These are phyloP conservation scores for Harpegnathos saltator DNA, from an alignment of 1,140 invertebrate genomes.

Conservation along the genomic window DNA sequence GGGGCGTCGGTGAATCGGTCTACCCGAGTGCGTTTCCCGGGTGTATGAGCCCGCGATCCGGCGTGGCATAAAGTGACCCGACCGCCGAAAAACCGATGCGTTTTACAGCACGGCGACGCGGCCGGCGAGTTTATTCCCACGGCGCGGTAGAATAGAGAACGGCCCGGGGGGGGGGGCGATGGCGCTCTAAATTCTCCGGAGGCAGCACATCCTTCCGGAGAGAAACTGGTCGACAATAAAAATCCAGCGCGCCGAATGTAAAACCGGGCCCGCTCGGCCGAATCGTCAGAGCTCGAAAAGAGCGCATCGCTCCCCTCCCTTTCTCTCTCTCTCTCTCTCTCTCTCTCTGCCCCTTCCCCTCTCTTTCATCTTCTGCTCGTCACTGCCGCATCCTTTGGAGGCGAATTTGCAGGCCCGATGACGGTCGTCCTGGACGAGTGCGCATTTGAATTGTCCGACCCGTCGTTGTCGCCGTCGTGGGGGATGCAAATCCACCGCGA, in stretches of 20 bases:
- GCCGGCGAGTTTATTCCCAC: constrained; percentile 44
- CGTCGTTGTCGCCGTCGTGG: not conserved
- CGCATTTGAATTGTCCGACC: not conserved
- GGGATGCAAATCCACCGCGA: not conserved
- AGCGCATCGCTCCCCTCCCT: too few species aligned
- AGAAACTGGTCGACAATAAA: constrained; percentile 62
- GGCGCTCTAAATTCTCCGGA: constrained; percentile 64
- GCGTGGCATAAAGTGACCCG: constrained; percentile 19
- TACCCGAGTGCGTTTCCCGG: not conserved
- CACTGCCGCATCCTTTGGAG: not conserved
- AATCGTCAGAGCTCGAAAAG: constrained; percentile 25
- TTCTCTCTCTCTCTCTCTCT: not conserved
- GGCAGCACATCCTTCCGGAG: constrained; percentile 24
- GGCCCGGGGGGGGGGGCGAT: constrained; percentile 23
- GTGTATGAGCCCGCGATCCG: not conserved
- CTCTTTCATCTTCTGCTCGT: not conserved
- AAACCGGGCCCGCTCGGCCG: not conserved
- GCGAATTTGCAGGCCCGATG: constrained; percentile 18
- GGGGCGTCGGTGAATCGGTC: too few species aligned
- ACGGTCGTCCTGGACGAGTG: constrained; percentile 22
- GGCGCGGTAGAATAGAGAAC: constrained; percentile 54
- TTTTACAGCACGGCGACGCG: constrained; percentile 45
- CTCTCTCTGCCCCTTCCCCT: not conserved
- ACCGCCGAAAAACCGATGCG: constrained; percentile 32
- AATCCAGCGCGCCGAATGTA: constrained; percentile 63